phyloP scores from a whole-genome alignment of 2,113 vertebrate species.

The Zingel zingel region DNA sequence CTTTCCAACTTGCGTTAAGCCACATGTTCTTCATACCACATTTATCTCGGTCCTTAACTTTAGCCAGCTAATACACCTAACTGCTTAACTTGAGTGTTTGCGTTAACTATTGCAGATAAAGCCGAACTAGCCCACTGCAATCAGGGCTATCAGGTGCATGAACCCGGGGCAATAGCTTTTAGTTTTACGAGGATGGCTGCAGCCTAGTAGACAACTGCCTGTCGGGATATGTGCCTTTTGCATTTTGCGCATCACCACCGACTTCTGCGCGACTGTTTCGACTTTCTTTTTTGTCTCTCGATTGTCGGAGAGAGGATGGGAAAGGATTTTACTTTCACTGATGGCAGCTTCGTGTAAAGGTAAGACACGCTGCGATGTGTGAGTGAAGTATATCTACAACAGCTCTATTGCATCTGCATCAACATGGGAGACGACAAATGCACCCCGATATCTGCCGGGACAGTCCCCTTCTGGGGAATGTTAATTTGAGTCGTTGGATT shows the following conservation, averaged over 20 bases:
- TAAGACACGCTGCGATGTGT: conserved; percentile 52
- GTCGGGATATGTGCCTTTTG: conserved; percentile 46
- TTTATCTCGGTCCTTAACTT: conserved; percentile 12
- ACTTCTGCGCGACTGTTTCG: conserved; percentile 41
- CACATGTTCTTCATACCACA: conserved; percentile 12
- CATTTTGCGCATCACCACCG: conserved; percentile 7
- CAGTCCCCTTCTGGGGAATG: conserved; percentile 25
- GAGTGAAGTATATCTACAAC: conserved; percentile 9
- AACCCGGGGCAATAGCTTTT: conserved; percentile 71
- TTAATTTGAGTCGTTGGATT: conserved; percentile 33
- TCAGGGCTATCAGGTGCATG: conserved; percentile 59
- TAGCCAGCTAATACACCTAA: background rate
- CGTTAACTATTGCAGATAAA: conserved; percentile 23
- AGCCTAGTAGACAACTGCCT: conserved; percentile 57
- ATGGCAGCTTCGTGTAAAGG: conserved; percentile 60
- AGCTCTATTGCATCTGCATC: conserved; percentile 22
- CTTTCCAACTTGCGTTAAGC: conserved; percentile 73
- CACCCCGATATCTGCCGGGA: conserved; percentile 34
- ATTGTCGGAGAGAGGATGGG: conserved; percentile 30
- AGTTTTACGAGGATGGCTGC: conserved; percentile 71
- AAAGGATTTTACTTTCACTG: conserved; percentile 53
- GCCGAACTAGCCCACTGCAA: conserved; percentile 13
- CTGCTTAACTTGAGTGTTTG: conserved; percentile 38
- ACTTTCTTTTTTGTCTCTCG: background rate
- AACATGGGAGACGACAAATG: conserved; percentile 33